Percentiles rank a stretch among this genome's conserved stretches.
phyloP scores from a whole-genome alignment of 2,888 invertebrate genomes.

The Mylabris sibirica region DNA sequence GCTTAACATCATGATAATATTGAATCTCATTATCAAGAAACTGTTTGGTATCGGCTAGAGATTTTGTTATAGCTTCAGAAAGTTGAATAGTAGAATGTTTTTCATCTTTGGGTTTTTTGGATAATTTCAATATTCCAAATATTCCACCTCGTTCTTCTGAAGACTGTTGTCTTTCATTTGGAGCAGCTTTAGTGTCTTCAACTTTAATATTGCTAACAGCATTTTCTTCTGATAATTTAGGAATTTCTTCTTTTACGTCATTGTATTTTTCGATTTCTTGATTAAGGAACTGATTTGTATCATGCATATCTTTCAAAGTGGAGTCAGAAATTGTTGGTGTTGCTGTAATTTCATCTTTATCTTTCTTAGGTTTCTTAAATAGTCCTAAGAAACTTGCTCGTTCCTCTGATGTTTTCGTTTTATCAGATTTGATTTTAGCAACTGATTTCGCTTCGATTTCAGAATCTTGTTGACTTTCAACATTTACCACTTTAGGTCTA shows the following conservation, averaged over 20 bases:
- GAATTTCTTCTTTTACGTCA: slow-evolving; percentile 36
- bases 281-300: slow-evolving; percentile 30
- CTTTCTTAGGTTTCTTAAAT: slow-evolving; percentile 37
- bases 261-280: slow-evolving; percentile 39
- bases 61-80: slow-evolving; percentile 18
- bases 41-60: slow-evolving; percentile 33
- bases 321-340: slow-evolving; percentile 22
- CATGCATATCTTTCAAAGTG: slow-evolving; percentile 22
- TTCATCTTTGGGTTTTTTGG: slow-evolving; percentile 19
- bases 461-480: neutral
- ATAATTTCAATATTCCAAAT: slow-evolving; percentile 31
- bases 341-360: slow-evolving; percentile 15
- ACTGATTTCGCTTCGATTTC: slow-evolving; percentile 14
- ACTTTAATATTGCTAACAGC: slow-evolving; percentile 2
- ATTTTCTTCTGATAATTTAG: neutral
- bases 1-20: slow-evolving; percentile 37
- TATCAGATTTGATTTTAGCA: neutral
- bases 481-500: neutral
- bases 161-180: slow-evolving; percentile 25
- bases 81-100: slow-evolving; percentile 15
- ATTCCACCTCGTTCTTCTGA: slow-evolving; percentile 24
- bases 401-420: slow-evolving; percentile 24
- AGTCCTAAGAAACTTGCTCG: slow-evolving; percentile 29
- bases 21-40: slow-evolving; percentile 40
- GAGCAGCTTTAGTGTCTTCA: neutral